Base-by-base conservation (phyloP, 92 coral and sea anemone genomes). In the Siderastrea siderea region DNA sequence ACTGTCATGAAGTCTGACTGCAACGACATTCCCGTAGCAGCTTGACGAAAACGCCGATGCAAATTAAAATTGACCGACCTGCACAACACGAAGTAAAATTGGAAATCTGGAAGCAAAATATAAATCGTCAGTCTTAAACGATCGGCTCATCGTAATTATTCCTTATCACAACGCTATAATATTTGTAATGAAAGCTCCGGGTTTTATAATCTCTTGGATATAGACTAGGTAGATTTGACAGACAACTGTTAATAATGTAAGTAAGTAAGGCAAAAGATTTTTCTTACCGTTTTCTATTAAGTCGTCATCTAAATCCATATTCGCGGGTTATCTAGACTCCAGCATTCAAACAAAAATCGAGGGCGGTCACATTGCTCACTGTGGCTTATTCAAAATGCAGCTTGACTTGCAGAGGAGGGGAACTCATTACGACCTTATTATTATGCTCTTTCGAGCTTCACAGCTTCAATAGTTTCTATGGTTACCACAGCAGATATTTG, bases 281-380 rank as follows among this genome's bases (percentile, higher is more conserved):
- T 17, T 61, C 87, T 84, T 59, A 84, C 87, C 87, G n/a, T 84
- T 67, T 4, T 84, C 87, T 8, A 16, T 53, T 9, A 13, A 43
- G 49, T 74, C 66, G 51, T 62, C 63, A 17, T 84, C 64, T 45
- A 63, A 49, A 26, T 84, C 74, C 87, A 84, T 84, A 63, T 84
- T 74, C 3, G 50, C 51, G 2, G 52, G 49, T 73, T 57, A 45
- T 64, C 46, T 73, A 52, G 81, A 43, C 49, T 61, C 60, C 49
- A 4, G 62, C 4, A 15, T 52, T 68, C 50, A 66, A 80, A 65
- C 47, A 47, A 81, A 68, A 68, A 43, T 17, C 53, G 51, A 62
- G 47, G 57, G 59, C 47, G 79, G 71, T 73, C 63, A 81, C 87
- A 60, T 61, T 61, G 16, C 81, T 11, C 73, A 14, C 48, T n/a